Conservation (phyloP, 2,888 invertebrate species). For the Linhomoeus sp. region DNA sequence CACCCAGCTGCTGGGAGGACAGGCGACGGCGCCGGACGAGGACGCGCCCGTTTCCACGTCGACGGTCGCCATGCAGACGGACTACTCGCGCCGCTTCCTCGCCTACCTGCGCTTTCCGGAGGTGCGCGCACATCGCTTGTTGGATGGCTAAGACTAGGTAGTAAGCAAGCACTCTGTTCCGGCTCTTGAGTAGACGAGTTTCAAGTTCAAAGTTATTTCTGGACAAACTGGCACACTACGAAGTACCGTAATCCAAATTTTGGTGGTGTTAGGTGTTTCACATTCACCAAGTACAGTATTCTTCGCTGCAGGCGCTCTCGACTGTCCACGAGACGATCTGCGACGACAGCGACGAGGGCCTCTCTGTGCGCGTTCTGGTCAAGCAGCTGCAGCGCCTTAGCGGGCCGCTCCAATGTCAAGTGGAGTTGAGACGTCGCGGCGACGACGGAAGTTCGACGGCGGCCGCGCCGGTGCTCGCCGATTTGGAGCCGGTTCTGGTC, state of each 20-base stretch:
- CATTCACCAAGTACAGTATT: neutral
- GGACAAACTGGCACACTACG: no score
- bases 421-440: conserved; percentile 11
- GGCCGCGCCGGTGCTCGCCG: conserved; percentile 8
- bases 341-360: conserved; percentile 20
- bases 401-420: conserved; percentile 6
- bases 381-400: conserved; percentile 17
- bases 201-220: no score
- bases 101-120: conserved; percentile 7
- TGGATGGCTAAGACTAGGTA: conserved; percentile 17
- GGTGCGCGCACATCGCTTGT: conserved; percentile 14
- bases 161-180: no score
- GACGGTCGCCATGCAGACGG: conserved; percentile 6
- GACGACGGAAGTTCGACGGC: no score
- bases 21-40: no score
- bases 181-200: no score
- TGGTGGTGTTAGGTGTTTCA: no score
- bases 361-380: conserved; percentile 17
- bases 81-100: neutral
- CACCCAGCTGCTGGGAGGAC: conserved; percentile 11
- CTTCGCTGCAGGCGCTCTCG: neutral
- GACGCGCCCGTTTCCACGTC: conserved; percentile 5
- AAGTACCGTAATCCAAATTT: no score
- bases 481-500: conserved; percentile 19
- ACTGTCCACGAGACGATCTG: conserved; percentile 8